Conservation (phyloP, 2,888 invertebrate species). For the Acrocyrtus sp. region DNA sequence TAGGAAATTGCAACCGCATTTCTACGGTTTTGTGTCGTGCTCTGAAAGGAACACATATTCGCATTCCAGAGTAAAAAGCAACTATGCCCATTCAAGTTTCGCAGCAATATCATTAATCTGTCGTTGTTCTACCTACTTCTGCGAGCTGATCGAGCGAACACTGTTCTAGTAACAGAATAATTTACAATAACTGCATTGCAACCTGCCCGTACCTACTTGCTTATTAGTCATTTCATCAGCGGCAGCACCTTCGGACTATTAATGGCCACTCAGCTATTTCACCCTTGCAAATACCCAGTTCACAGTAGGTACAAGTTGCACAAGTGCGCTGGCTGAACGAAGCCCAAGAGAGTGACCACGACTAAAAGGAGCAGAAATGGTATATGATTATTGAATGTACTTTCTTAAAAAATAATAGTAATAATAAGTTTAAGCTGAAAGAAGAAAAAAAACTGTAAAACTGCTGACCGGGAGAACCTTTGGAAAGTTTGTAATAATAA, state of each 20-base stretch:
- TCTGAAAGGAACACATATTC: too few species aligned
- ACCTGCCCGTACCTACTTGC: slow-evolving; percentile 1
- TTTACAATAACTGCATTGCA: slow-evolving; percentile 4
- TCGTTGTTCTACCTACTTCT: too few species aligned
- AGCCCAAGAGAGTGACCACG: too few species aligned
- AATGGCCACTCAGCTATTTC: not conserved
- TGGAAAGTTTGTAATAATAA: slow-evolving; percentile 34
- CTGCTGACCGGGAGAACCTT: slow-evolving; percentile 31
- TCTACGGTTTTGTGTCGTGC: too few species aligned
- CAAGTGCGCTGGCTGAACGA: not conserved
- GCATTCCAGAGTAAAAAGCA: too few species aligned
- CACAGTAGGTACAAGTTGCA: not conserved
- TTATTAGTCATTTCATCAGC: slow-evolving; percentile 15
- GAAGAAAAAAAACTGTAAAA: slow-evolving; percentile 28
- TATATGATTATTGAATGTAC: slow-evolving; percentile 13
- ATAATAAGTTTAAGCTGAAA: too few species aligned
- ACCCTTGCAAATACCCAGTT: not conserved
- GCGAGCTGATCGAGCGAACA: not conserved
- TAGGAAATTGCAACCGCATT: too few species aligned
- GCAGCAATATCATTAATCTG: too few species aligned
- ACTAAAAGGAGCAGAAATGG: too few species aligned
- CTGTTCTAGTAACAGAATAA: not conserved
- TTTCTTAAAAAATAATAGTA: too few species aligned
- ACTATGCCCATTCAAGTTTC: too few species aligned
- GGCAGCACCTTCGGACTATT: not conserved